phyloP scores from a whole-genome alignment of 1,140 invertebrate genomes.

The Zaprionus gabonicus region DNA sequence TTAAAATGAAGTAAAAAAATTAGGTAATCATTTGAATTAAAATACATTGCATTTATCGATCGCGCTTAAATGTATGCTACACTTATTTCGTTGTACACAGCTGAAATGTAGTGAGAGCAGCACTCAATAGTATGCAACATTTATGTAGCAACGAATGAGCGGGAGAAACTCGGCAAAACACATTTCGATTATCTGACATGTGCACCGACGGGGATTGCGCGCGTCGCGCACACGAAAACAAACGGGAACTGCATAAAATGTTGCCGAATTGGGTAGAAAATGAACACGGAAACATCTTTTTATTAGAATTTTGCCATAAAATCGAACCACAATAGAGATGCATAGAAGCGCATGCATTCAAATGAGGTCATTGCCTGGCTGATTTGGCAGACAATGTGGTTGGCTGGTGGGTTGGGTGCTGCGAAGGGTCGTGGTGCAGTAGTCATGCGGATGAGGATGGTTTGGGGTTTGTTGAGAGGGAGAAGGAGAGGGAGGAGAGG shows the following conservation, averaged over 20 bases:
- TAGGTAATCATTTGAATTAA: neutral
- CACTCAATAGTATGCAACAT: neutral
- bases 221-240: slow-evolving; percentile 2
- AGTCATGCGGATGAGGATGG: slow-evolving; percentile 3
- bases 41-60: neutral
- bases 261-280: slow-evolving; percentile 30
- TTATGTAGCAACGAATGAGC: neutral
- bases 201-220: neutral
- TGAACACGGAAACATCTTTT: slow-evolving; percentile 30
- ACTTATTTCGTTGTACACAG: neutral
- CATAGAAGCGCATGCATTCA: slow-evolving; percentile 42
- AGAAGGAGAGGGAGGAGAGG: neutral
- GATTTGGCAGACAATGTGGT: slow-evolving; percentile 45
- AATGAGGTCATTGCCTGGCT: slow-evolving; percentile 53
- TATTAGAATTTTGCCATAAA: slow-evolving; percentile 46
- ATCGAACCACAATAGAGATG: slow-evolving; percentile 43
- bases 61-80: neutral
- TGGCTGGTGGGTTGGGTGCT: neutral
- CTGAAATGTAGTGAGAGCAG: neutral
- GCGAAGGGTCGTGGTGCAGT: neutral
- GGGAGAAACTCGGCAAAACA: neutral
- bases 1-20: neutral
- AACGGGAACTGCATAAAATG: slow-evolving; percentile 28
- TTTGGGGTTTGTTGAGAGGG: neutral
- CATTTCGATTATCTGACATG: slow-evolving; percentile 13